Conservation (phyloP, 2,888 invertebrate genomes). For the Drosophila vallismaia region DNA sequence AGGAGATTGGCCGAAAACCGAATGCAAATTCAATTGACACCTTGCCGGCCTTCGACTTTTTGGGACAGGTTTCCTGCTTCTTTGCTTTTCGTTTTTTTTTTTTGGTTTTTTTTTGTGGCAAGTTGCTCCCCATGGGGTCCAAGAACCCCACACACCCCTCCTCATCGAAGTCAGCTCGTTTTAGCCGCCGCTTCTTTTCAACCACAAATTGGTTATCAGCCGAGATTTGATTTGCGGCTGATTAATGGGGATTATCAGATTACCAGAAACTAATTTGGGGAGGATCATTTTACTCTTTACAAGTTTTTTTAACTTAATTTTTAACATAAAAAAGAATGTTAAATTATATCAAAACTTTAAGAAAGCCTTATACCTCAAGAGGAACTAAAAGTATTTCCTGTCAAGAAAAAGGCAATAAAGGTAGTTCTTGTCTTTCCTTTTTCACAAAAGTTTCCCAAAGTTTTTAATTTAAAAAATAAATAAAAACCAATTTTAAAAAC, state of each 20-base stretch:
- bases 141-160: not conserved
- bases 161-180: not conserved
- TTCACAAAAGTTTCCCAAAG: too few relatives aligned
- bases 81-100: not conserved
- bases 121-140: constrained; percentile 14
- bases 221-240: not conserved
- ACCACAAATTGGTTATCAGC: constrained; percentile 22
- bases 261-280: not conserved
- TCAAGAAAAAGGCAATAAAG: too few relatives aligned
- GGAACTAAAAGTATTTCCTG: too few relatives aligned
- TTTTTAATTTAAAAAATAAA: too few relatives aligned
- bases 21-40: constrained; percentile 78
- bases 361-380: too few relatives aligned
- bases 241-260: not conserved
- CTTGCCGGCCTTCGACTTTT: constrained; percentile 36
- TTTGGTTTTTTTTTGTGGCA: not conserved
- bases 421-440: too few relatives aligned
- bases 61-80: constrained; percentile 5
- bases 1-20: constrained; percentile 32
- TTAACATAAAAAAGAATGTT: too few relatives aligned
- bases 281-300: not conserved
- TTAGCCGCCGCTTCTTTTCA: not conserved
- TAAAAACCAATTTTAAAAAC: too few relatives aligned
- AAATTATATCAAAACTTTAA: too few relatives aligned
- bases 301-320: not conserved